phyloP scores from a whole-genome alignment of 2,888 invertebrate genomes.

The Strigamia crassipes region DNA sequence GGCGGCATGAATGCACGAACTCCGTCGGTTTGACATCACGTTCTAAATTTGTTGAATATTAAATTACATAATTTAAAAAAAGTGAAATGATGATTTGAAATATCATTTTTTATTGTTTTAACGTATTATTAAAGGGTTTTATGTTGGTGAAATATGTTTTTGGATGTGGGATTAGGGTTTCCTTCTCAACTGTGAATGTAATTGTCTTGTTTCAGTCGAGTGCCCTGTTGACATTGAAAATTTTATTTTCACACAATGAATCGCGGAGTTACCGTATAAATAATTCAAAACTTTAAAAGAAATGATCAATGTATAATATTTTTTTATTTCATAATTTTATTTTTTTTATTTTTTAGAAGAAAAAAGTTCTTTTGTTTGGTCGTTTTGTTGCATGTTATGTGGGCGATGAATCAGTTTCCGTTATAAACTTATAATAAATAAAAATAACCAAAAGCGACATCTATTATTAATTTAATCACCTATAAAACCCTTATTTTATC shows the following conservation, averaged over 20 bases:
- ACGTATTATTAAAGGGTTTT: no score
- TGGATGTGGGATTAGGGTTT: not conserved
- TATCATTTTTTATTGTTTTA: no score
- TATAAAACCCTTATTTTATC: no score
- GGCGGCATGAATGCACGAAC: no score
- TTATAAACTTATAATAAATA: not conserved
- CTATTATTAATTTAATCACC: constrained; percentile 56
- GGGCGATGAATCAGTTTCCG: not conserved
- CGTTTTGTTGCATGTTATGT: not conserved
- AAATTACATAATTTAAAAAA: no score
- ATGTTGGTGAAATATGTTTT: not conserved
- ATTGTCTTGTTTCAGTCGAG: not conserved
- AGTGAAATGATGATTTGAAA: no score
- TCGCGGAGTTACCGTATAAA: no score
- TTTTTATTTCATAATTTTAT: not conserved
- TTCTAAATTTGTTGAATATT: no score
- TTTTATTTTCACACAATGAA: not conserved
- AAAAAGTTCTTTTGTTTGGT: not conserved
- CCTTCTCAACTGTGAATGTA: constrained; percentile 1
- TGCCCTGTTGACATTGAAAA: not conserved
- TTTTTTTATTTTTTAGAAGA: not conserved
- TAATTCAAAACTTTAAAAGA: no score
- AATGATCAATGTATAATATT: no score
- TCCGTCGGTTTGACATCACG: no score
- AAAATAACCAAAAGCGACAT: no score